These are phyloP conservation scores for Charina bottae DNA, from an alignment of 2,113 vertebrate genomes.

Conservation along the genomic window DNA sequence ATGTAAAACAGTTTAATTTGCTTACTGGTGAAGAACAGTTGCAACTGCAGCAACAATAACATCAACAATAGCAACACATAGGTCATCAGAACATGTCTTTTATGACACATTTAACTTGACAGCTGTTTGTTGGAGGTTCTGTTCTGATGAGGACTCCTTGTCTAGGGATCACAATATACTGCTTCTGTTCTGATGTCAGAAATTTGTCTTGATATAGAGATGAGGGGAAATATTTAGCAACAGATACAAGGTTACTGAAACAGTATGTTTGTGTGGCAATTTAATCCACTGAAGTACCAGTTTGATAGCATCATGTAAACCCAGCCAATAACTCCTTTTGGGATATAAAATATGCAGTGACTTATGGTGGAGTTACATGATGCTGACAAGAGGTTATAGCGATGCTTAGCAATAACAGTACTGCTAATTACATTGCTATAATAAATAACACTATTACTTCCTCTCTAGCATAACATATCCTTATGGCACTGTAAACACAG, in stretches of 20 bases:
- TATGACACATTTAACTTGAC: not conserved
- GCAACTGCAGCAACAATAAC: not conserved
- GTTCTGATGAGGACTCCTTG: not conserved
- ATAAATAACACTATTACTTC: conserved; percentile 67
- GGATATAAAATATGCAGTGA: conserved; percentile 50
- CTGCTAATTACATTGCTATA: conserved; percentile 66
- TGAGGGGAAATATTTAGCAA: not conserved
- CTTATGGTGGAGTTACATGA: conserved; percentile 55
- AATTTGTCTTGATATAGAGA: conserved; percentile 1
- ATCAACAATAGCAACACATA: not conserved
- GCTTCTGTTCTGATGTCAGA: not conserved
- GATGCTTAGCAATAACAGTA: conserved; percentile 65
- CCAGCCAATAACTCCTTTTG: conserved; percentile 58
- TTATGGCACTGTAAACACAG: conserved; percentile 65
- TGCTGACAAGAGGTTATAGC: conserved; percentile 65
- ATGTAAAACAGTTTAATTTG: not conserved
- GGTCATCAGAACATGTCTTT: conserved; percentile 5
- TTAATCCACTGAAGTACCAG: conserved; percentile 39
- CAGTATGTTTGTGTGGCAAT: conserved; percentile 19
- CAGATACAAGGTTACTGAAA: conserved; percentile 26
- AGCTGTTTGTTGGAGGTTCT: not conserved
- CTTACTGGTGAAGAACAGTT: not conserved
- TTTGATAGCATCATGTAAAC: conserved; percentile 46
- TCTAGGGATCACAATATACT: not conserved
- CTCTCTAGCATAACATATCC: conserved; percentile 60